These are phyloP conservation scores for Tetheella fluctuosa DNA, from an alignment of 2,888 invertebrate genomes.

Conservation along the genomic window DNA sequence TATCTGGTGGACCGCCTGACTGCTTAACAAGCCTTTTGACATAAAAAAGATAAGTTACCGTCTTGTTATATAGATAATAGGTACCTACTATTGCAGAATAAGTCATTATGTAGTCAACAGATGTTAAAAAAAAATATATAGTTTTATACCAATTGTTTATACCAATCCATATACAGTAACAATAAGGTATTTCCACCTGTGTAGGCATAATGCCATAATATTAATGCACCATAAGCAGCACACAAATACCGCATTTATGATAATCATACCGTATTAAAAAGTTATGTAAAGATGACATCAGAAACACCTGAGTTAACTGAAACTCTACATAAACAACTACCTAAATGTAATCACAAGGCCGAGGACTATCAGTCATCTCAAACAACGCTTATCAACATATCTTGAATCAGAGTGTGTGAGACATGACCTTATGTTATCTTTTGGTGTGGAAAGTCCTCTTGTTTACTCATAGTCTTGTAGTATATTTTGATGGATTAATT, in stretches of 20 bases:
- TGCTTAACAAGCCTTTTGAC: too few relatives aligned
- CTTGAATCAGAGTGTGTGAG: conserved; percentile 38
- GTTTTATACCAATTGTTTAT: neutral
- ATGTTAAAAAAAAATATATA: neutral
- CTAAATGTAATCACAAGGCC: conserved; percentile 48
- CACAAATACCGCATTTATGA: neutral
- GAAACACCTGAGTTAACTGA: conserved; percentile 6
- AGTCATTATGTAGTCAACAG: too few relatives aligned
- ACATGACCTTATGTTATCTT: conserved; percentile 40
- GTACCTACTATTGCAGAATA: too few relatives aligned
- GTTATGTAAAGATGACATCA: conserved; percentile 8
- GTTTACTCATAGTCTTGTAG: conserved; percentile 26
- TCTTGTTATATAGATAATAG: too few relatives aligned
- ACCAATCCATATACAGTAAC: neutral
- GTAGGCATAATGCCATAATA: neutral
- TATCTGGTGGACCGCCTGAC: too few relatives aligned
- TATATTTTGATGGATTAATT: conserved; percentile 32
- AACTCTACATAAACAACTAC: conserved; percentile 20
- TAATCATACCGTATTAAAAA: neutral
- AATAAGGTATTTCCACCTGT: neutral
- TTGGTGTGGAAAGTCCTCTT: conserved; percentile 31
- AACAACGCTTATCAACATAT: conserved; percentile 53
- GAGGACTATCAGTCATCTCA: conserved; percentile 60
- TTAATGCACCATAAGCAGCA: conserved; percentile 3
- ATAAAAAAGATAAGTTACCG: too few relatives aligned